Evolutionary conservation across 2,797 vertebrate species (phyloP).

Genomic region (Malacoctenus gilli): DNA sequence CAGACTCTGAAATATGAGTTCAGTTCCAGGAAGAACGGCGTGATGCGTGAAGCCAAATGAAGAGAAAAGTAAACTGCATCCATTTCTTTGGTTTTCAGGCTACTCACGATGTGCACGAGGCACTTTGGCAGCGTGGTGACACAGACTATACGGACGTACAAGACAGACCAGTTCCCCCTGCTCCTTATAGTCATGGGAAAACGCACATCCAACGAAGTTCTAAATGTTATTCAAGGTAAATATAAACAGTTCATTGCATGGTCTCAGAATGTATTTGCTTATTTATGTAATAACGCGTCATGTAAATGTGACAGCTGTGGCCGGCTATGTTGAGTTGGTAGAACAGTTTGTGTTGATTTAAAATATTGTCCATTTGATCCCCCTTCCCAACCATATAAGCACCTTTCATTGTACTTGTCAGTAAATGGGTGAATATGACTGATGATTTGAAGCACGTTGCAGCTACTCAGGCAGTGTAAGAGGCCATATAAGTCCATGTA

Average conservation of each 20-base stretch:
- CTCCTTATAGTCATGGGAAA: slow-evolving; percentile 99
- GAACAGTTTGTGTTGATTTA: too few relatives aligned
- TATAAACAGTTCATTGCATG: not conserved
- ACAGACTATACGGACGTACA: slow-evolving; percentile 97
- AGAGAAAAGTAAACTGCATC: not conserved
- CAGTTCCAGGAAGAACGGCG: slow-evolving; percentile 5
- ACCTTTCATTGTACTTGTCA: too few relatives aligned
- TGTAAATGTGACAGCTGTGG: too few relatives aligned
- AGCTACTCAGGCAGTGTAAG: too few relatives aligned
- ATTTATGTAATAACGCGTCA: not conserved
- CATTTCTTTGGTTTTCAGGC: slow-evolving; percentile 78
- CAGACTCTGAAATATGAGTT: slow-evolving; percentile 6
- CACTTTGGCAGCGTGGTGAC: slow-evolving; percentile 98
- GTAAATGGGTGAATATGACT: too few relatives aligned
- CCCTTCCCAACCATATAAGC: too few relatives aligned
- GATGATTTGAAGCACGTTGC: too few relatives aligned
- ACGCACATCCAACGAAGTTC: slow-evolving; percentile 96
- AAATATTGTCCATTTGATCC: too few relatives aligned
- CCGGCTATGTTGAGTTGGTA: too few relatives aligned
- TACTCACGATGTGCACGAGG: slow-evolving; percentile 97
- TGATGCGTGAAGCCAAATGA: not conserved
- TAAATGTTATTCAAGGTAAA: slow-evolving; percentile 99
- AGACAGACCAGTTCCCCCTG: slow-evolving; percentile 98
- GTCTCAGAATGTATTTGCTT: not conserved
- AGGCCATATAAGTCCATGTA: too few relatives aligned